Evolutionary conservation across 2,113 vertebrate genomes (phyloP).

Genomic region (Rana temporaria): DNA sequence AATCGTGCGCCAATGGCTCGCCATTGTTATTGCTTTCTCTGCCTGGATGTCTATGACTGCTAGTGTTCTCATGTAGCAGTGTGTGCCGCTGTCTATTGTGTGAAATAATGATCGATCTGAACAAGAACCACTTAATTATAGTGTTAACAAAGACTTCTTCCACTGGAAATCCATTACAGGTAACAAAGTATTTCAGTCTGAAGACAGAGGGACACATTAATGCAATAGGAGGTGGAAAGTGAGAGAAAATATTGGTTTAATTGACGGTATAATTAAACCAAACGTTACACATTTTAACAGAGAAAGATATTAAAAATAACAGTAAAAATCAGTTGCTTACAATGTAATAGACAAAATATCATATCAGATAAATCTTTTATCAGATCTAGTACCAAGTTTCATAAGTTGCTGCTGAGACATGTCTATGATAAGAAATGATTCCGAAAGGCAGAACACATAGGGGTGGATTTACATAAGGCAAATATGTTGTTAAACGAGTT

Average conservation of each 20-base stretch:
- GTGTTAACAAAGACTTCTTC: conserved; percentile 11
- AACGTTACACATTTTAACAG: not conserved
- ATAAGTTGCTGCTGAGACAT: no score
- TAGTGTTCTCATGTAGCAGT: not conserved
- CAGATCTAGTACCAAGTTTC: no score
- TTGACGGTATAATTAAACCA: not conserved
- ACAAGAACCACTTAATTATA: conserved; percentile 29
- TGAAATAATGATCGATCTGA: conserved; percentile 28
- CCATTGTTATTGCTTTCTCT: not conserved
- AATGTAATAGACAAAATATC: no score
- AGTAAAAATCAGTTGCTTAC: no score
- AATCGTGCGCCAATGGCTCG: conserved; percentile 2
- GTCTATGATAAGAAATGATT: no score
- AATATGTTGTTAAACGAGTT: no score
- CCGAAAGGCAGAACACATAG: no score
- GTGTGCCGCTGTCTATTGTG: conserved; percentile 8
- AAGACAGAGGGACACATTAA: not conserved
- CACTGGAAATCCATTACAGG: conserved; percentile 22
- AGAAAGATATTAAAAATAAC: no score
- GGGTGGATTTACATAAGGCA: no score
- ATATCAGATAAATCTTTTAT: no score
- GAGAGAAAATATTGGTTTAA: not conserved
- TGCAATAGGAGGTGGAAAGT: not conserved
- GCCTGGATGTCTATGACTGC: not conserved
- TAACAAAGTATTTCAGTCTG: conserved; percentile 13